phyloP scores from a whole-genome alignment of 2,113 vertebrate species.

The Odocoileus hemionus region DNA sequence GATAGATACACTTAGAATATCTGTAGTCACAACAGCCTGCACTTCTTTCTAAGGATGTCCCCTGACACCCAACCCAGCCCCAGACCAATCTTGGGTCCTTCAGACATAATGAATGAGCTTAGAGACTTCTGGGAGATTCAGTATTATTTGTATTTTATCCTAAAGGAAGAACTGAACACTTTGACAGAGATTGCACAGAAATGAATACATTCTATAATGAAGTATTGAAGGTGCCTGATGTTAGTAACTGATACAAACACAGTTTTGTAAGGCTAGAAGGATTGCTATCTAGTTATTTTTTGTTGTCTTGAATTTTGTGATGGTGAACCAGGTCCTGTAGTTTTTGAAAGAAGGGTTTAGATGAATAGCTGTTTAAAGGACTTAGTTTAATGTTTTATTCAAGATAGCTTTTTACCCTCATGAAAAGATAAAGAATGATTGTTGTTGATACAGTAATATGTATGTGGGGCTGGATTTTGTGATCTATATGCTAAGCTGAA shows the following conservation, averaged over 20 bases:
- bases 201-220: conserved; percentile 73
- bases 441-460: neutral
- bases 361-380: conserved; percentile 49
- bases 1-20: conserved; percentile 60
- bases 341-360: conserved; percentile 57
- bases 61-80: neutral
- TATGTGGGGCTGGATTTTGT: neutral
- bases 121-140: conserved; percentile 75
- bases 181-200: conserved; percentile 79
- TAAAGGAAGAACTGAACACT: conserved; percentile 77
- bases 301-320: conserved; percentile 53
- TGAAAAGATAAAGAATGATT: conserved; percentile 19
- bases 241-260: conserved; percentile 71
- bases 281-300: conserved; percentile 62
- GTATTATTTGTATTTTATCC: conserved; percentile 81
- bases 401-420: neutral
- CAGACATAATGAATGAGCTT: conserved; percentile 81
- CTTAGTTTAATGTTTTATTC: conserved; percentile 44
- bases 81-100: conserved; percentile 71
- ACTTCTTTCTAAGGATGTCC: conserved; percentile 74
- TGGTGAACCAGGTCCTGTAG: neutral
- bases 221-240: conserved; percentile 80
- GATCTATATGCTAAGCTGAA: neutral
- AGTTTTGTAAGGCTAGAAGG: conserved; percentile 52
- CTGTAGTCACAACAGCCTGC: conserved; percentile 50